These are phyloP conservation scores for Plectropomus leopardus DNA, from an alignment of 2,113 vertebrate species.

Conservation along the genomic window DNA sequence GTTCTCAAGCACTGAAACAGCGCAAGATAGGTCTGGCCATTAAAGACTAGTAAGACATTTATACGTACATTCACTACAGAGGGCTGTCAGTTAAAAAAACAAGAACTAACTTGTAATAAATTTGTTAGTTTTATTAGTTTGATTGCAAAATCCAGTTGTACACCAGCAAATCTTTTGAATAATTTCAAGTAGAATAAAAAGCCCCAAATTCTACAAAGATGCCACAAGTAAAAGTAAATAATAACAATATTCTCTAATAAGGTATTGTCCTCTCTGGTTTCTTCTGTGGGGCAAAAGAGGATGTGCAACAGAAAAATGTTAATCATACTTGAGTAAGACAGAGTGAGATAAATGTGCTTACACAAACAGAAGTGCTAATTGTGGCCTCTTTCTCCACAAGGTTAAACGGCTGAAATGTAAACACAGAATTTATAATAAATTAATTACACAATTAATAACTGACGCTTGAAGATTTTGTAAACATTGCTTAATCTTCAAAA, in stretches of 20 bases:
- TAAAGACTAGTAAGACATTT: neutral
- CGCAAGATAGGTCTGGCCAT: too few relatives aligned
- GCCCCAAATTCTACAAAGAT: neutral
- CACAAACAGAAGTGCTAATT: neutral
- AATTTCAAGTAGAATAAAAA: neutral
- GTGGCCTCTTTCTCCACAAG: neutral
- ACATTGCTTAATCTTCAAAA: neutral
- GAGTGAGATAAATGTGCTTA: neutral
- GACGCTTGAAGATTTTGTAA: neutral
- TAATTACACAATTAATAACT: neutral
- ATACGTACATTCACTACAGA: neutral
- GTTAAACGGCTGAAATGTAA: neutral
- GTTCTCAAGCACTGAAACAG: too few relatives aligned
- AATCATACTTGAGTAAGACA: neutral
- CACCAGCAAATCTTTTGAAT: neutral
- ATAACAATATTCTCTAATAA: neutral
- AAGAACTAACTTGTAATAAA: neutral
- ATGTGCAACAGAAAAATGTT: neutral
- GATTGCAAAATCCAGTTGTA: constrained; percentile 15
- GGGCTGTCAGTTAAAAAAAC: neutral
- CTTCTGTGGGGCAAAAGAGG: neutral
- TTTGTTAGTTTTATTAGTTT: constrained; percentile 8
- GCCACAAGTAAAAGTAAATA: neutral
- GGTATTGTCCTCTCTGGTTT: neutral
- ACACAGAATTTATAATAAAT: neutral